phyloP scores from a whole-genome alignment of 92 coral and sea anemone species.

The Epizoanthus ramosus region DNA sequence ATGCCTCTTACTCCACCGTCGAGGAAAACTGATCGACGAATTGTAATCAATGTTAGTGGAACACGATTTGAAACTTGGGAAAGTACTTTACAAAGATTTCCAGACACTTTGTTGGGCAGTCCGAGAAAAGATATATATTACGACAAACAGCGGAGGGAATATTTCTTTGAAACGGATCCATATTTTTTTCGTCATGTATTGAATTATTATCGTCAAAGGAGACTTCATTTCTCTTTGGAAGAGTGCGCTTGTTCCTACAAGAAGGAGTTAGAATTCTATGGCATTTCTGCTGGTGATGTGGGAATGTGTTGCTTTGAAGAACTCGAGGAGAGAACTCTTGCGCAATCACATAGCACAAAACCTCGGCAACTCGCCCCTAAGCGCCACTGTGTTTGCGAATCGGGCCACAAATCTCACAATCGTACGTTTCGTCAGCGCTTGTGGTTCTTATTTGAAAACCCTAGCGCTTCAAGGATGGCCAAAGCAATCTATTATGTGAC shows the following conservation, averaged over 20 bases:
- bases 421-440: slow-evolving; percentile 60
- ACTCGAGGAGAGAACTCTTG: slow-evolving; percentile 51
- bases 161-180: slow-evolving; percentile 90
- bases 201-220: slow-evolving; percentile 89
- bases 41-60: slow-evolving; percentile 88
- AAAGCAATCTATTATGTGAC: slow-evolving; percentile 68
- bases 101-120: slow-evolving; percentile 84
- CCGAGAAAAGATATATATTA: slow-evolving; percentile 66
- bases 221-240: slow-evolving; percentile 85
- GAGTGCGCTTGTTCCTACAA: slow-evolving; percentile 84
- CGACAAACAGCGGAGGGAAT: slow-evolving; percentile 71
- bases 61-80: slow-evolving; percentile 96
- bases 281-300: slow-evolving; percentile 77
- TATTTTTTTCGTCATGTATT: slow-evolving; percentile 86
- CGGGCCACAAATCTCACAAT: slow-evolving; percentile 14
- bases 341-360: slow-evolving; percentile 14
- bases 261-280: slow-evolving; percentile 84
- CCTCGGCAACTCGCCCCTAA: slow-evolving; percentile 11
- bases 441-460: slow-evolving; percentile 89
- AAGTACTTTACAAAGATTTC: slow-evolving; percentile 78
- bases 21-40: slow-evolving; percentile 72
- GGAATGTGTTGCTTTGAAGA: slow-evolving; percentile 93
- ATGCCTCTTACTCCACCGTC: slow-evolving; percentile 56
- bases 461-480: slow-evolving; percentile 63
- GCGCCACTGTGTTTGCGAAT: slow-evolving; percentile 51